Conservation (phyloP, 2,888 invertebrate species). For the Gastracanthus pulcherrimus region DNA sequence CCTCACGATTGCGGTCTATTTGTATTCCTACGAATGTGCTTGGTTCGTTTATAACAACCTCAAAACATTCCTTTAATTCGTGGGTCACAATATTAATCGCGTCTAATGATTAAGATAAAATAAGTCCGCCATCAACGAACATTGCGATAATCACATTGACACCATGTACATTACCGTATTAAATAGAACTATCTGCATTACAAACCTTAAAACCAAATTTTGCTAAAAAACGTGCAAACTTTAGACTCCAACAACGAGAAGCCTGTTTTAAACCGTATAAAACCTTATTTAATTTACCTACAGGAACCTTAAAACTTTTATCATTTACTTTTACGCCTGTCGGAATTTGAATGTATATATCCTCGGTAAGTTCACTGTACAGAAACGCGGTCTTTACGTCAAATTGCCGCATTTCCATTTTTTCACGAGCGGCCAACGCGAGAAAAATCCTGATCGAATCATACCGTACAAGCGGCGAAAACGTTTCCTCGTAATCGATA, state of each 20-base stretch:
- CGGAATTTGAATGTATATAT: neutral
- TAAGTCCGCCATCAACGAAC: neutral
- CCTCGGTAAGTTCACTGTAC: conserved; percentile 6
- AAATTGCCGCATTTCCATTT: conserved; percentile 23
- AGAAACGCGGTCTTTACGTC: conserved; percentile 50
- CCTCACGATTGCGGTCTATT: neutral
- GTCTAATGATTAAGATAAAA: no score
- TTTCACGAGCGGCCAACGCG: neutral
- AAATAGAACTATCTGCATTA: no score
- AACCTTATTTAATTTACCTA: neutral
- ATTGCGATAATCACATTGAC: no score
- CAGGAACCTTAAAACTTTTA: no score
- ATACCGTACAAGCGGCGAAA: conserved; percentile 64
- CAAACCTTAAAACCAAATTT: no score
- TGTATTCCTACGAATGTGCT: no score
- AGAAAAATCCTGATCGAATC: conserved; percentile 54
- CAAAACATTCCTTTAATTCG: no score
- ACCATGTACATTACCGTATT: no score
- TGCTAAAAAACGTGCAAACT: neutral
- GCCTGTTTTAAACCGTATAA: conserved; percentile 19
- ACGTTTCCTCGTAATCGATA: conserved; percentile 62
- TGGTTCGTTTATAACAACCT: no score
- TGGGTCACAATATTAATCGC: no score
- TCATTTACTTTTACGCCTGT: no score
- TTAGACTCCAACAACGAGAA: neutral